Percentiles rank a stretch among this genome's conserved stretches.
phyloP scores from a whole-genome alignment of 2,113 vertebrate species.

The Oryctolagus cuniculus region DNA sequence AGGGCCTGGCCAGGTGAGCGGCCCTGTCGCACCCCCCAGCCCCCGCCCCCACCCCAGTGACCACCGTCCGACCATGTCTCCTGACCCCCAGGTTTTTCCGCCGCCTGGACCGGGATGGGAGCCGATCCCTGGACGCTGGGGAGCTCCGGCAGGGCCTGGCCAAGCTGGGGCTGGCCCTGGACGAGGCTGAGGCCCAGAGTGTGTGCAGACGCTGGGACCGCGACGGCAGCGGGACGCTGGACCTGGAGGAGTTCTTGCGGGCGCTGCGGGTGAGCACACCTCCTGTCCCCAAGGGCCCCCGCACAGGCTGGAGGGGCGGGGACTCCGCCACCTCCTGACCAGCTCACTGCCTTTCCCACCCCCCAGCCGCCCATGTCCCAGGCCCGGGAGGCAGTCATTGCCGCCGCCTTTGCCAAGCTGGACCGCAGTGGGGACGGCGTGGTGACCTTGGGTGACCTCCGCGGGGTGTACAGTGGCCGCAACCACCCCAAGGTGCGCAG shows the following conservation, averaged over 20 bases:
- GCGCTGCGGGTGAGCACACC: conserved; percentile 84
- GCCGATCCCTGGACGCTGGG: conserved; percentile 78
- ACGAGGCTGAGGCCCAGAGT: conserved; percentile 68
- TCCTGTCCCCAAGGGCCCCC: too few relatives aligned
- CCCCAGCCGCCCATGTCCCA: conserved; percentile 88
- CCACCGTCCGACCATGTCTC: accelerated
- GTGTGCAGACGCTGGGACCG: conserved; percentile 86
- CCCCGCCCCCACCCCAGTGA: accelerated
- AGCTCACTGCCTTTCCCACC: not conserved
- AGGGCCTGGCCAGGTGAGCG: conserved; percentile 86
- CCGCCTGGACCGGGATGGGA: conserved; percentile 86
- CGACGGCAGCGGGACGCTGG: conserved; percentile 83
- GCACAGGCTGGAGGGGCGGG: too few relatives aligned
- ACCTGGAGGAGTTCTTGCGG: conserved; percentile 88
- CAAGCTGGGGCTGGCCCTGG: conserved; percentile 81
- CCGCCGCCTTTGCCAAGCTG: conserved; percentile 87
- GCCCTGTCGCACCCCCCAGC: accelerated
- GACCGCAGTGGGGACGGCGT: conserved; percentile 86
- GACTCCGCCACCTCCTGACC: too few relatives aligned
- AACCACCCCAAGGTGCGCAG: conserved; percentile 87
- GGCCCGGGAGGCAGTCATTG: conserved; percentile 82
- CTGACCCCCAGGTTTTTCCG: conserved; percentile 84
- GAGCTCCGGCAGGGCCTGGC: conserved; percentile 87
- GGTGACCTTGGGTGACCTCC: conserved; percentile 87
- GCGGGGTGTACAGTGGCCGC: conserved; percentile 84